Evolutionary conservation across 1,140 invertebrate species (phyloP), one percentile per base, ranked within the genome.

Genomic region (Globodera rostochiensis): DNA sequence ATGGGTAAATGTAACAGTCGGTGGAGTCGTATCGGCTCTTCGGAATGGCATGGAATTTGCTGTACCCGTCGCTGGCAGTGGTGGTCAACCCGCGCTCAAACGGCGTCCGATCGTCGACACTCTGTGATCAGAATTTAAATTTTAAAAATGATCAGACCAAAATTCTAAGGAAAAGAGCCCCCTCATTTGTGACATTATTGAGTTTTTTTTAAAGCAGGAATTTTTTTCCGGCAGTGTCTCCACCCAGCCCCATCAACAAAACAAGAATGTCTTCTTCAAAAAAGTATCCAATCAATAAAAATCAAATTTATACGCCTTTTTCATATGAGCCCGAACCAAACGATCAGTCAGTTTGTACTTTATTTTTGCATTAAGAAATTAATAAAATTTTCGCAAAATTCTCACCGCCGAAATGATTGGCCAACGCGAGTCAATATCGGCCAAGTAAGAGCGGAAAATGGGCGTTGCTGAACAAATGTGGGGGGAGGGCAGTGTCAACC

Each of bases 1-100:
- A 93, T 25, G 93, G 93, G 64, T 96, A 98, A 13, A 99, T 92
- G 90, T 99, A 99, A 3, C 94, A 96, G 91, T 98, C 96, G 71
- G 98, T 97, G 1, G 96, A 97, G 90, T 97, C 97, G 90, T 98
- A 99, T 60, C 98, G 92, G 8, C 96, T 98, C 91, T 99, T 99
- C 78, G 93, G 93, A 83, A 99, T 98, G 71, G 93, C 82, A 93
- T n/a, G 46, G 57, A 91, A 96, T 94, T 91, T 94, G 93, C 89
- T 94, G 82, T 92, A 81, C 5, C 76, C 76, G 46, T 78, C 76
- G 21, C 21, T 66, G 21, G 76, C 57, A 13, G 36, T 93, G 91
- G 87, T 91, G 86, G 91, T 84, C 45, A 95, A 89, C 8, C 96
- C 97, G 78, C 95, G 92, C 91, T 99, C 98, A 90, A 98, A 96